Evolutionary conservation across 2,888 invertebrate genomes (phyloP).

Genomic region (Disparrhopalites patrizii): DNA sequence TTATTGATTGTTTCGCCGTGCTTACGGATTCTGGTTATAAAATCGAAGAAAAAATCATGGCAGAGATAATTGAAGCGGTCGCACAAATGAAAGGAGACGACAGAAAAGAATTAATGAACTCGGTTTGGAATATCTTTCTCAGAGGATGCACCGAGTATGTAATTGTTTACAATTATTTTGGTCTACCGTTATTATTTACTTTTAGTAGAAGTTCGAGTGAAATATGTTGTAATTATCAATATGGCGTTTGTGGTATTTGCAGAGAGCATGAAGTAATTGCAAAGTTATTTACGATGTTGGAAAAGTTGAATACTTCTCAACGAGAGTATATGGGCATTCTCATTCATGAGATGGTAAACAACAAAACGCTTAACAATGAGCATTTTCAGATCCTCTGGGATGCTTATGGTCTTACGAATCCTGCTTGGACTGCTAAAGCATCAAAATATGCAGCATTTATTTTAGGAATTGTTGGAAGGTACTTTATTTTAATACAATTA

Average conservation of each 20-base stretch:
- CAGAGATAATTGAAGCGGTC: constrained; percentile 38
- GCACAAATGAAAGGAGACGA: constrained; percentile 32
- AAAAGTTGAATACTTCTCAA: constrained; percentile 23
- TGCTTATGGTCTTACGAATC: constrained; percentile 34
- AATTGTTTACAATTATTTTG: neutral
- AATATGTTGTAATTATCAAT: neutral
- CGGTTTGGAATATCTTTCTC: constrained; percentile 34
- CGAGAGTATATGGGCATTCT: constrained; percentile 37
- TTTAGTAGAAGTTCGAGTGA: neutral
- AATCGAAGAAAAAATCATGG: constrained; percentile 22
- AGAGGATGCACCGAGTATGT: constrained; percentile 22
- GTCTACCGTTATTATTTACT: no score
- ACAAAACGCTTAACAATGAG: constrained; percentile 21
- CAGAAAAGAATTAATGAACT: constrained; percentile 30
- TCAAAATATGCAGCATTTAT: constrained; percentile 39
- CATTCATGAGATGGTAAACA: constrained; percentile 32
- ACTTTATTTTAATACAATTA: neutral
- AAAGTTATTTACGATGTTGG: constrained; percentile 28
- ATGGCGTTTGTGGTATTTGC: no score
- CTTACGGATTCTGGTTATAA: constrained; percentile 32
- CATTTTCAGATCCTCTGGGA: constrained; percentile 40
- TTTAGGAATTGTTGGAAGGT: constrained; percentile 37
- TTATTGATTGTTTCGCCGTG: constrained; percentile 37
- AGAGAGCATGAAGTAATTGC: constrained; percentile 3
- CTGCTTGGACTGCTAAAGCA: constrained; percentile 30